Conservation (phyloP, 37 sponge, comb jelly and placozoan genomes). For the Halisarca cf. caerulea region DNA sequence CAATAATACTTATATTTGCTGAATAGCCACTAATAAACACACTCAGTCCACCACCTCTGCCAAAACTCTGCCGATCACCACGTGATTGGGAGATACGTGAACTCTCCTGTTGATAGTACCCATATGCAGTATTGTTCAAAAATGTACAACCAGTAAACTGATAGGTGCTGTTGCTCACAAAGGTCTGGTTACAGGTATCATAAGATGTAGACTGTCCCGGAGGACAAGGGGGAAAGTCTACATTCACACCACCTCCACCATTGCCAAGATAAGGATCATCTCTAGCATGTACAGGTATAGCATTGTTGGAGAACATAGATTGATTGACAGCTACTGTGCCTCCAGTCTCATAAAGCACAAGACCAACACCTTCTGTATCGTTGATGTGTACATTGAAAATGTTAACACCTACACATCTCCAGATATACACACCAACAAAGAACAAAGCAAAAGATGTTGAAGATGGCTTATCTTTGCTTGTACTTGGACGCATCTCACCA, state of each 20-base stretch:
- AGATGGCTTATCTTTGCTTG: background rate
- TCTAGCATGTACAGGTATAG: background rate
- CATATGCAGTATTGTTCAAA: background rate
- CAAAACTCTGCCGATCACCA: background rate
- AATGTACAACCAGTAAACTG: background rate
- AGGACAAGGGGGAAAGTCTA: constrained; percentile 9
- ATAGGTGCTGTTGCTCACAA: background rate
- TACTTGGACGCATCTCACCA: background rate
- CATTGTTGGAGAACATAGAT: constrained; percentile 5
- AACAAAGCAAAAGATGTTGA: background rate
- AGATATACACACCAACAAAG: constrained; percentile 7
- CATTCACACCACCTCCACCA: constrained; percentile 9
- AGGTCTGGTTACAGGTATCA: background rate
- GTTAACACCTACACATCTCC: constrained; percentile 1
- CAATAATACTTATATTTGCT: background rate
- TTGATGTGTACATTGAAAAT: background rate
- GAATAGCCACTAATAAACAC: constrained; percentile 17
- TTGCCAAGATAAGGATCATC: background rate
- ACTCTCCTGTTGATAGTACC: background rate
- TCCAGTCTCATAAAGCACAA: constrained; percentile 12
- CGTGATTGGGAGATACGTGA: background rate
- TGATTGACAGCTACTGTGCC: background rate
- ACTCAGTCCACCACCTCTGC: constrained; percentile 26
- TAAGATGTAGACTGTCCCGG: background rate
- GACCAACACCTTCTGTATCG: constrained; percentile 9